These are phyloP conservation scores for Epistrophella euchroma DNA, from an alignment of 2,888 invertebrate species.

Conservation along the genomic window DNA sequence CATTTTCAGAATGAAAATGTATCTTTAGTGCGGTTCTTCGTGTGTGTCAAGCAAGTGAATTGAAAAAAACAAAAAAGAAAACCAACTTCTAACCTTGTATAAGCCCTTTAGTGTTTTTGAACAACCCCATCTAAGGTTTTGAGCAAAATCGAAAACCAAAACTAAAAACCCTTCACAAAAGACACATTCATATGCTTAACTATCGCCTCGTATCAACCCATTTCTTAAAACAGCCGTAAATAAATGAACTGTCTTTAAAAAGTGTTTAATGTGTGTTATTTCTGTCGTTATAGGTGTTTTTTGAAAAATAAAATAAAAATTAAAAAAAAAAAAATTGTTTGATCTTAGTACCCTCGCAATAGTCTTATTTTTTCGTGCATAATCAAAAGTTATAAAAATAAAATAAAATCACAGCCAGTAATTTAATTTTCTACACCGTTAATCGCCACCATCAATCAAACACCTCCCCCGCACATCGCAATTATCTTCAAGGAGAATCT, in stretches of 20 bases:
- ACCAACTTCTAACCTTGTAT: background rate
- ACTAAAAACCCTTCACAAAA: conserved; percentile 15
- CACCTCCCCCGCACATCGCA: background rate
- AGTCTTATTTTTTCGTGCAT: conserved; percentile 25
- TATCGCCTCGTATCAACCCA: conserved; percentile 96
- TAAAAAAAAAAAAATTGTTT: background rate
- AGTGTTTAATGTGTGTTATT: conserved; percentile 46
- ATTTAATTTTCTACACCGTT: conserved; percentile 7
- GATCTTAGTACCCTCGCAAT: background rate
- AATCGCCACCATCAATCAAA: conserved; percentile 12
- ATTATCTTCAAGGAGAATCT: background rate
- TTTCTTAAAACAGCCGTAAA: conserved; percentile 96
- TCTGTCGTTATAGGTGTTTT: conserved; percentile 45
- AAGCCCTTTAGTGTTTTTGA: background rate
- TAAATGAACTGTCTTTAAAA: conserved; percentile 79
- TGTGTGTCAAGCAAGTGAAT: conserved; percentile 43
- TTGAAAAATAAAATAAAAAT: conserved; percentile 19
- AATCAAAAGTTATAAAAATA: conserved; percentile 18
- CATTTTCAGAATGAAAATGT: conserved; percentile 65
- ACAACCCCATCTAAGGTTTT: conserved; percentile 41
- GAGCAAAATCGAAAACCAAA: conserved; percentile 27
- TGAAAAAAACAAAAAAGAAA: conserved; percentile 7
- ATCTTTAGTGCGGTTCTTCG: conserved; percentile 53
- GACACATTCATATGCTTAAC: conserved; percentile 89
- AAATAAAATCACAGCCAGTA: background rate